Evolutionary conservation across 2,113 vertebrate species (phyloP).

Genomic region (Galbula dea): DNA sequence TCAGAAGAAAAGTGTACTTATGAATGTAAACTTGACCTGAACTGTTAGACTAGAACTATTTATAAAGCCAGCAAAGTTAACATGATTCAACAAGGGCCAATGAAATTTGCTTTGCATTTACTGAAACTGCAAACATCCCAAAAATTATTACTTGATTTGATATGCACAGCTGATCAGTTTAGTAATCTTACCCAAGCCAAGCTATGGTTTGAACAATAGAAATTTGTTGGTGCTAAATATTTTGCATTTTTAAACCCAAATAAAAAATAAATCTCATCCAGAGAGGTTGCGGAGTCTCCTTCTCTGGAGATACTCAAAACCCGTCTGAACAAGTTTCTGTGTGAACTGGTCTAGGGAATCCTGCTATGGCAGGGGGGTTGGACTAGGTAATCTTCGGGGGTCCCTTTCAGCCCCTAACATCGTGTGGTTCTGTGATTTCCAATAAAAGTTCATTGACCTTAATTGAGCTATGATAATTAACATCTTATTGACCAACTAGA

Average conservation of each 20-base stretch:
- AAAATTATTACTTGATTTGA: background rate
- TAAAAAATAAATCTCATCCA: too few species aligned
- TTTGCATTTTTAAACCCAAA: background rate
- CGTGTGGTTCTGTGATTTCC: background rate
- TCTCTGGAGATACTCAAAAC: too few species aligned
- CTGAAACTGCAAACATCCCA: background rate
- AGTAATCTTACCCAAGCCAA: background rate
- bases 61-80: background rate
- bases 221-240: background rate
- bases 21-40: background rate
- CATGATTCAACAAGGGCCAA: background rate
- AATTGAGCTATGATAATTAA: background rate
- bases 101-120: background rate
- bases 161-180: background rate
- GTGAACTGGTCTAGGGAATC: too few species aligned
- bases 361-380: too few species aligned
- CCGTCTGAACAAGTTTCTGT: too few species aligned
- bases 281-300: too few species aligned
- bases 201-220: background rate
- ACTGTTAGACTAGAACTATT: background rate
- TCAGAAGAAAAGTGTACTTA: background rate
- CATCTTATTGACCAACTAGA: background rate
- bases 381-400: too few species aligned
- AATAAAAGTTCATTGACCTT: background rate
- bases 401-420: too few species aligned